Percentiles rank a stretch among this genome's conserved stretches.
Conservation (phyloP, 2,113 vertebrate genomes). For the Tautogolabrus adspersus region DNA sequence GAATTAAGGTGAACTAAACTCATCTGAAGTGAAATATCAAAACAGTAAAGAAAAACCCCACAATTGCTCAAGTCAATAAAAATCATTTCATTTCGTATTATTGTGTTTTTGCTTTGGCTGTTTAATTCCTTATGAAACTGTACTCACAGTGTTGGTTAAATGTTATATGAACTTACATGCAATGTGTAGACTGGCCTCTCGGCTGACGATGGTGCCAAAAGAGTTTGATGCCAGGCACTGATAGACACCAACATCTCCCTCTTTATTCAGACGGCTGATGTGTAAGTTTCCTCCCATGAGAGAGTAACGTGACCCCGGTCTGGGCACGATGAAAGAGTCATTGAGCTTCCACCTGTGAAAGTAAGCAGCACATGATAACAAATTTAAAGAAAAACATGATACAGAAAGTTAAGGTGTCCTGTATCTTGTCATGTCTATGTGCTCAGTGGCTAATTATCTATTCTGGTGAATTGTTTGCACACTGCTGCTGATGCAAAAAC, state of each 20-base stretch:
- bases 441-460: neutral
- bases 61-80: neutral
- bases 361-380: slow-evolving; percentile 58
- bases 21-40: neutral
- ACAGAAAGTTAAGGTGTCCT: neutral
- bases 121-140: neutral
- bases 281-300: slow-evolving; percentile 90
- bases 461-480: neutral
- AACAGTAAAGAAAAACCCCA: neutral
- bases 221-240: slow-evolving; percentile 95
- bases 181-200: slow-evolving; percentile 92
- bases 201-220: slow-evolving; percentile 92
- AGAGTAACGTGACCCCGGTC: slow-evolving; percentile 89
- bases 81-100: neutral
- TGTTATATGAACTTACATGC: slow-evolving; percentile 91
- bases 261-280: slow-evolving; percentile 91
- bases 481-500: slow-evolving; percentile 8
- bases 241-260: slow-evolving; percentile 90
- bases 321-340: slow-evolving; percentile 86
- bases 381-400: neutral
- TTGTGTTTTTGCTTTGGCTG: neutral
- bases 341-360: slow-evolving; percentile 93
- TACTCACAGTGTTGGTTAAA: neutral
- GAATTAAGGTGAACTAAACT: slow-evolving; percentile 18
- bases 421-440: neutral